Conservation (phyloP, 2,797 vertebrate genomes). For the Karalla daura region DNA sequence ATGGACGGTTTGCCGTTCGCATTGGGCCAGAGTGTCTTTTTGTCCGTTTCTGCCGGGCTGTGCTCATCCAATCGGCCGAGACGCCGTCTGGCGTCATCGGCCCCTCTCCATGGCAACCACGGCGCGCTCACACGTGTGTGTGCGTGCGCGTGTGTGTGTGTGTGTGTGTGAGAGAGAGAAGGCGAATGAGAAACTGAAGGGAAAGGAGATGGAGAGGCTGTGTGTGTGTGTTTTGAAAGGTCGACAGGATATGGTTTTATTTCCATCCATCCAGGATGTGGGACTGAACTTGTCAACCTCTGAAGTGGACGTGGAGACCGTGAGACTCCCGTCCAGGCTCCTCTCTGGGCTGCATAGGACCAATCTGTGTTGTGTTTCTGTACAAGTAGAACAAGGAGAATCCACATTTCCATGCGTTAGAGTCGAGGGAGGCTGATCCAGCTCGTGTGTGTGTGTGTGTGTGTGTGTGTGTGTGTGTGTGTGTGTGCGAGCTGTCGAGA, state of each 20-base stretch:
- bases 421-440: no score
- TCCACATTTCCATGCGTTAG: no score
- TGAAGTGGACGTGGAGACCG: background rate
- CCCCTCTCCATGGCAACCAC: slow-evolving; percentile 29
- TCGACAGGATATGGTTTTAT: slow-evolving; percentile 8
- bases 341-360: background rate
- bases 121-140: no score
- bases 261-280: slow-evolving; percentile 1
- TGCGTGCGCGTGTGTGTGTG: no score
- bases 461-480: no score
- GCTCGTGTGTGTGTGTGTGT: no score
- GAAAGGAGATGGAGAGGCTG: background rate
- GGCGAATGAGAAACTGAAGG: background rate
- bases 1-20: no score
- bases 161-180: background rate
- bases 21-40: no score
- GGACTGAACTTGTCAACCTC: background rate
- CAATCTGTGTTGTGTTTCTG: background rate
- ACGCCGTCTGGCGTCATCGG: slow-evolving; percentile 21
- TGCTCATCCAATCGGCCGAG: no score
- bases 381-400: no score
- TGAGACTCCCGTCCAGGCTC: background rate
- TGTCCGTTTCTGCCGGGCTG: no score
- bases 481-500: no score
- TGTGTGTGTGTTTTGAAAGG: background rate